Evolutionary conservation across 2,113 vertebrate species (phyloP).

Genomic region (Anoura caudifer): DNA sequence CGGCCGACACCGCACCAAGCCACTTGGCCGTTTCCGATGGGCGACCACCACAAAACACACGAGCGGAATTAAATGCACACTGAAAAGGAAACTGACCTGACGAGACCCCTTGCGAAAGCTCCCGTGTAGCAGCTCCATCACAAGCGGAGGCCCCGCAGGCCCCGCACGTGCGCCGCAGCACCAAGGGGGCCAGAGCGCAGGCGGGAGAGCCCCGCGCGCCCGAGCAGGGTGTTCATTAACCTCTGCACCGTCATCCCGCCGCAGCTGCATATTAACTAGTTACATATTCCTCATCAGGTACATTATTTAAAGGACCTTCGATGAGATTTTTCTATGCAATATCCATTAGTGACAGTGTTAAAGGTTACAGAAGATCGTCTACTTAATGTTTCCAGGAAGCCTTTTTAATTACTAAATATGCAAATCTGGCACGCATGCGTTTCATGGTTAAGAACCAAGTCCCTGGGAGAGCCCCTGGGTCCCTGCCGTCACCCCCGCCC

Average conservation of each 20-base stretch:
- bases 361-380: constrained; percentile 87
- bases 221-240: constrained; percentile 89
- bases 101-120: constrained; percentile 74
- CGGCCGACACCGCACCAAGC: no score
- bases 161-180: constrained; percentile 79
- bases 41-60: constrained; percentile 63
- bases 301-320: constrained; percentile 88
- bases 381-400: constrained; percentile 85
- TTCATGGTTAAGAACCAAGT: constrained; percentile 77
- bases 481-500: constrained; percentile 38
- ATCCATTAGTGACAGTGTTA: constrained; percentile 87
- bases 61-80: constrained; percentile 66
- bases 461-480: constrained; percentile 68
- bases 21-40: constrained; percentile 49
- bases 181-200: constrained; percentile 81
- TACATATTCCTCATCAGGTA: constrained; percentile 90
- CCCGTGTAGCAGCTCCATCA: constrained; percentile 69
- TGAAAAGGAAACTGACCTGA: constrained; percentile 56
- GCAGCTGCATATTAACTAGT: constrained; percentile 89
- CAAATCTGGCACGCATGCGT: constrained; percentile 82
- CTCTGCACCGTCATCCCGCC: constrained; percentile 87
- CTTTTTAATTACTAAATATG: constrained; percentile 90
- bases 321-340: constrained; percentile 86
- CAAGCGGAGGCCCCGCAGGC: constrained; percentile 71
- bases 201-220: constrained; percentile 80